phyloP scores from a whole-genome alignment of 1,140 invertebrate genomes.

The Delia radicum region DNA sequence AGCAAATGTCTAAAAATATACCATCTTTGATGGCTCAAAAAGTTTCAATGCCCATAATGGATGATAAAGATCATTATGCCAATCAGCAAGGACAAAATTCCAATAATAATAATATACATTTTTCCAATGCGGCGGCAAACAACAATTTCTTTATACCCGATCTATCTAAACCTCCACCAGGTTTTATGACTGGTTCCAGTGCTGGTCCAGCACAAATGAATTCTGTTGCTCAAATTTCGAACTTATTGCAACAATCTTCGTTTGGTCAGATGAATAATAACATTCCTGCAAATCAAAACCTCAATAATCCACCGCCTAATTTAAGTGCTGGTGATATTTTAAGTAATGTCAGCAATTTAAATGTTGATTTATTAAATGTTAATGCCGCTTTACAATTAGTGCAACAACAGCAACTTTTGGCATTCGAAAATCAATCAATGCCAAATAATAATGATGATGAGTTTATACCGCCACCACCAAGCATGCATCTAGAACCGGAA shows the following conservation, averaged over 20 bases:
- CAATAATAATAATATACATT: not conserved
- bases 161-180: slow-evolving; percentile 81
- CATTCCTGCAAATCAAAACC: slow-evolving; percentile 20
- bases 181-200: slow-evolving; percentile 64
- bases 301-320: slow-evolving; percentile 6
- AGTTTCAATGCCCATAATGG: slow-evolving; percentile 32
- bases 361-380: slow-evolving; percentile 42
- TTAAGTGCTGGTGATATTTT: slow-evolving; percentile 2
- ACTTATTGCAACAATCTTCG: slow-evolving; percentile 35
- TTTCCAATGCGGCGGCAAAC: slow-evolving; percentile 43
- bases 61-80: slow-evolving; percentile 30
- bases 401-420: slow-evolving; percentile 36
- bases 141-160: slow-evolving; percentile 68
- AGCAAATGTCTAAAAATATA: slow-evolving; percentile 21
- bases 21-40: slow-evolving; percentile 31
- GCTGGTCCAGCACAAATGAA: not conserved
- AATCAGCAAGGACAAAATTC: not conserved
- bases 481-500: slow-evolving; percentile 42
- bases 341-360: slow-evolving; percentile 26
- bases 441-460: not conserved
- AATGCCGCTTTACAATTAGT: slow-evolving; percentile 52
- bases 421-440: not conserved
- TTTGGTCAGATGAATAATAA: slow-evolving; percentile 31
- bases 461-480: slow-evolving; percentile 27
- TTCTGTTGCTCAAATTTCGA: not conserved